Conservation (phyloP, 2,888 invertebrate genomes). For the Ophion slaviceki region DNA sequence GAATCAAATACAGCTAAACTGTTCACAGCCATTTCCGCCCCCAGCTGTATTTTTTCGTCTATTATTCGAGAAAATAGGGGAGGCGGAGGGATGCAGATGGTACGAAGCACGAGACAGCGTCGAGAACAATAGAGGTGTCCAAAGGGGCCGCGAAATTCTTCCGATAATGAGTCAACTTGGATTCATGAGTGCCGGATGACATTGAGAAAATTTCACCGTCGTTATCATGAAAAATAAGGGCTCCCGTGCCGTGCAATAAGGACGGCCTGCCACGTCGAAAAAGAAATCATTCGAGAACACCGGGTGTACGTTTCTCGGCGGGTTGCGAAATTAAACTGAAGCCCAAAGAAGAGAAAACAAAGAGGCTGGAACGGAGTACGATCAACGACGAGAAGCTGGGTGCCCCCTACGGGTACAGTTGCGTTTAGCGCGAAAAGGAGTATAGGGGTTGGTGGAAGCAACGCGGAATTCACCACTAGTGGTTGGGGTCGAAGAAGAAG, state of each 20-base stretch:
- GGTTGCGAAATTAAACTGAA: constrained; percentile 81
- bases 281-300: constrained; percentile 22
- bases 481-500: constrained; percentile 71
- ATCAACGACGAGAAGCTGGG: constrained; percentile 76
- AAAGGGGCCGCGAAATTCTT: constrained; percentile 39
- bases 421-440: constrained; percentile 78
- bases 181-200: constrained; percentile 24
- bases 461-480: constrained; percentile 71
- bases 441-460: constrained; percentile 75
- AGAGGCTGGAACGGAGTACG: constrained; percentile 67
- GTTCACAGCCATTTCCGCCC: constrained; percentile 5
- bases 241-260: constrained; percentile 28
- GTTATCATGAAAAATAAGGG: constrained; percentile 55
- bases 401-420: constrained; percentile 77
- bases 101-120: not conserved
- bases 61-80: constrained; percentile 25
- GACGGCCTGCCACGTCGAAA: not conserved
- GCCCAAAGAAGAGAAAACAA: constrained; percentile 82
- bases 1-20: not conserved
- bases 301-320: constrained; percentile 63
- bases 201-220: constrained; percentile 34
- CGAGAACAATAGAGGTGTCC: constrained; percentile 54
- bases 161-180: constrained; percentile 49
- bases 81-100: not conserved
- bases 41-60: constrained; percentile 20